Evolutionary conservation across 2,888 invertebrate species (phyloP), one percentile per base, ranked within the genome.

Genomic region (Andrena hattorfiana): DNA sequence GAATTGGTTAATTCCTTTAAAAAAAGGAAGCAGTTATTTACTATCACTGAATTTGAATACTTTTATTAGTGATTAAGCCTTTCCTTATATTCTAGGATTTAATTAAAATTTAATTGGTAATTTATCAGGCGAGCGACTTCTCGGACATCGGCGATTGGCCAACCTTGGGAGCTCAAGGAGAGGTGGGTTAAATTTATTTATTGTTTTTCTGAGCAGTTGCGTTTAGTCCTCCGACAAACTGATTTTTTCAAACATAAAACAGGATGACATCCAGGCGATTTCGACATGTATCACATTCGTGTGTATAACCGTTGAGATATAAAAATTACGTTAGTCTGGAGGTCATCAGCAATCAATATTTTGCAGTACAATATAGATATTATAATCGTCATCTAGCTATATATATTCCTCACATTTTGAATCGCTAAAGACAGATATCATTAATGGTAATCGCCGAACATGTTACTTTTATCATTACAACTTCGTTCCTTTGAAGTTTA

Each of bases 81-180:
- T 28, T 60, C 59, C 10, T 10, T 20, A 10, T 60, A 49, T 81
- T 66, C 26, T 59, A 32, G 42, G 3, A 48, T 42, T 10, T n/a
- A 72, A 76, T 72, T 72, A 76, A 23, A 56, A 67, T 77, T 66
- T 69, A 51, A 49, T 60, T 83, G 56, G 71, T 83, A 68, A 71
- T 78, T 77, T 82, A 56, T 81, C 95, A 98, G 98, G 97, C 97
- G 86, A 97, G 97, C 93, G 97, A 97, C 94, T 97, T 98, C 94
- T 96, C 97, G 87, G 97, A 98, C 95, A 97, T 97, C 91, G 97
- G 97, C 88, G 98, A 98, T 94, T 99, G 98, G 98, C 98, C 99
- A 90, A 97, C 98, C 88, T 95, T 98, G 87, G 97, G 97, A 89
- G 96, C 96, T 93, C 95, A 95, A 94, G 95, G 95, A 92, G 94